Conservation (phyloP, 64 coral and sea anemone species). For the Dendrophyllia cribrosa region DNA sequence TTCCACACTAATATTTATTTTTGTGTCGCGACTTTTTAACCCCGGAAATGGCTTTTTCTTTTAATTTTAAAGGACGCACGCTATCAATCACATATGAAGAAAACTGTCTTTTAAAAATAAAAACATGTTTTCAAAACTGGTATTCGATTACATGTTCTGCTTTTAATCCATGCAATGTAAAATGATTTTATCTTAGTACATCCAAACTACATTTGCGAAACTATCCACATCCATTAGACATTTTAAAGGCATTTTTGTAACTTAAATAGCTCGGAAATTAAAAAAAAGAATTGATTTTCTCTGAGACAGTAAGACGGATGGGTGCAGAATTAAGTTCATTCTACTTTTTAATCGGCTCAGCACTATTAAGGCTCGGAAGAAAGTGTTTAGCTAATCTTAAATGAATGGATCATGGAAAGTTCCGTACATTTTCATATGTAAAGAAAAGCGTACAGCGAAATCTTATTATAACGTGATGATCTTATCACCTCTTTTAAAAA, state of each 20-base stretch:
- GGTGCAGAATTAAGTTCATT: background rate
- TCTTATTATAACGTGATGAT: background rate
- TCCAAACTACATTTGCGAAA: background rate
- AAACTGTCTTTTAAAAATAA: background rate
- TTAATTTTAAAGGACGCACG: background rate
- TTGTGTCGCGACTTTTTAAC: background rate
- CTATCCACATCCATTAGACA: background rate
- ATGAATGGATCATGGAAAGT: background rate
- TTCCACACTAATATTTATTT: slow-evolving; percentile 16
- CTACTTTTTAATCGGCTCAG: background rate
- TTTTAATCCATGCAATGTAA: background rate
- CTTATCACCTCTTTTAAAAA: background rate
- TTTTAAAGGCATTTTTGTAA: background rate
- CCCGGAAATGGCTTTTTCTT: slow-evolving; percentile 26
- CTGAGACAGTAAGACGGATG: too few species aligned
- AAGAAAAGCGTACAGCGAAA: background rate
- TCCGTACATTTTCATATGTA: background rate
- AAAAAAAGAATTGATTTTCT: background rate
- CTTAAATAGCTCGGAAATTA: slow-evolving; percentile 3
- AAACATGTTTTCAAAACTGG: background rate
- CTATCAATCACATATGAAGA: background rate
- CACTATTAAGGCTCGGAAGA: background rate
- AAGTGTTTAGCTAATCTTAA: background rate
- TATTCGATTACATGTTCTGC: background rate
- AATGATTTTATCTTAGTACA: background rate